These are phyloP conservation scores for Sepiola atlantica DNA, from an alignment of 2,888 invertebrate genomes.

Conservation along the genomic window DNA sequence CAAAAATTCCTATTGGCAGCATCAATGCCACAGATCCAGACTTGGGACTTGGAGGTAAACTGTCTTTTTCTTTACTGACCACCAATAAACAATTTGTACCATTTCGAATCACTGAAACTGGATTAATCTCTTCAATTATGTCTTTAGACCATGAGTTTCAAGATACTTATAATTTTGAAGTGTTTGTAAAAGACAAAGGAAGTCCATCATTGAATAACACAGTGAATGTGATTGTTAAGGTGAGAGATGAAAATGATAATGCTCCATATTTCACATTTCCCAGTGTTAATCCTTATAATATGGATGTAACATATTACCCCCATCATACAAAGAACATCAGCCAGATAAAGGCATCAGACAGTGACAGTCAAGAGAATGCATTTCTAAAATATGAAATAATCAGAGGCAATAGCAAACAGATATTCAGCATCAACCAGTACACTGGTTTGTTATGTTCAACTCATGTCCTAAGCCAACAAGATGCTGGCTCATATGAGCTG, in stretches of 20 bases:
- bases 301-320: not conserved
- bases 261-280: conserved; percentile 10
- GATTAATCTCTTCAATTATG: not conserved
- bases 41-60: not conserved
- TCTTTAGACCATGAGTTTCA: conserved; percentile 14
- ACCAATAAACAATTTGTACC: not conserved
- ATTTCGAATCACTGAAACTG: not conserved
- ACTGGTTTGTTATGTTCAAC: conserved; percentile 8
- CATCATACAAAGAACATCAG: not conserved
- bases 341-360: conserved; percentile 18
- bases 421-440: conserved; percentile 1
- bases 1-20: conserved; percentile 7
- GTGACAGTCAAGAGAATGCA: conserved; percentile 9
- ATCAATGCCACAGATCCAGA: not conserved
- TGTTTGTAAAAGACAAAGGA: conserved; percentile 1
- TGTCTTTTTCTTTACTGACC: not conserved
- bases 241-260: conserved; percentile 22
- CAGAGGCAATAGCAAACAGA: conserved; percentile 1
- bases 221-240: not conserved
- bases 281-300: conserved; percentile 1
- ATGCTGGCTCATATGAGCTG: not conserved
- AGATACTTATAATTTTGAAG: not conserved
- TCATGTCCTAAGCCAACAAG: conserved; percentile 32
- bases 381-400: conserved; percentile 32
- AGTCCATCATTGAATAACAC: not conserved